These are phyloP conservation scores for Eledona agricola DNA, from an alignment of 2,888 invertebrate genomes.

Conservation along the genomic window DNA sequence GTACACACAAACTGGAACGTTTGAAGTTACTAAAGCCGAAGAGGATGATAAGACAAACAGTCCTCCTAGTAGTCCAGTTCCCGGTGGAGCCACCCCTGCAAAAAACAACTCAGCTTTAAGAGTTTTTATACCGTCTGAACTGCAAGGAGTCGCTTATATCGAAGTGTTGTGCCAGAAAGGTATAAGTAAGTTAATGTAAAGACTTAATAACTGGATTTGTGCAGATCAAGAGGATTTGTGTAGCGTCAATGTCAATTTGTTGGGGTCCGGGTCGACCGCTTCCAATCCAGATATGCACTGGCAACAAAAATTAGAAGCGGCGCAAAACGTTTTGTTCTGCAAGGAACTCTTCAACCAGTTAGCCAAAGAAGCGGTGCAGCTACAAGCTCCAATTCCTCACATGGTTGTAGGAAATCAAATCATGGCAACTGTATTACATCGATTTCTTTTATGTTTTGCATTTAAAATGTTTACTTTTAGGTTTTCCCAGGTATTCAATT, in stretches of 20 bases:
- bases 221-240: constrained; percentile 90
- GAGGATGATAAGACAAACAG: constrained; percentile 69
- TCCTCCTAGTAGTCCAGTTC: constrained; percentile 63
- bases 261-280: constrained; percentile 77
- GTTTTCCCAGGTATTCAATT: constrained; percentile 88
- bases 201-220: constrained; percentile 35
- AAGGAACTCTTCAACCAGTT: constrained; percentile 95
- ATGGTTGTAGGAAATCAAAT: constrained; percentile 98
- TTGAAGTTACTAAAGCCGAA: constrained; percentile 95
- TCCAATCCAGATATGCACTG: constrained; percentile 84
- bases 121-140: constrained; percentile 91
- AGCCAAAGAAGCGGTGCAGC: constrained; percentile 93
- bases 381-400: constrained; percentile 93
- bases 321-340: constrained; percentile 96
- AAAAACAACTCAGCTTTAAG: constrained; percentile 80
- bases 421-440: constrained; percentile 91
- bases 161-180: constrained; percentile 95
- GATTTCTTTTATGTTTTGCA: neutral
- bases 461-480: constrained; percentile 13
- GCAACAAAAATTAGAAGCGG: constrained; percentile 96
- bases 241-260: constrained; percentile 81
- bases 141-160: constrained; percentile 96
- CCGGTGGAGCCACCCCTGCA: constrained; percentile 62
- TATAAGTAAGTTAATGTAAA: constrained; percentile 47
- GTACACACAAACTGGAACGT: constrained; percentile 91